Conservation (phyloP, 2,113 vertebrate species). For the rat (Rattus norvegicus) region GRCr8 NC_086023.1:80784001-80784500, state of each 20-base stretch:
- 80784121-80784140: background rate
- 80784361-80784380: background rate
- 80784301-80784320: background rate
- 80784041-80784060: background rate
- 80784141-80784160: background rate
- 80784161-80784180: background rate
- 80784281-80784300: background rate
- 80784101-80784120: background rate
- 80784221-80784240: background rate
- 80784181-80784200: background rate
- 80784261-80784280: background rate
- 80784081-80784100: background rate
- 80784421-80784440: background rate
- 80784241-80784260: background rate
- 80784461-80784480: slow-evolving; percentile 21
- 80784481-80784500: background rate
- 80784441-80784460: background rate
- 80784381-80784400: background rate
- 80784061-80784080: background rate
- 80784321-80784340: background rate
- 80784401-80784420: background rate
- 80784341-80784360: too few relatives aligned
- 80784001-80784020: background rate
- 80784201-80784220: background rate
- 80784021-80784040: background rate